Evolutionary conservation across 2,113 vertebrate species (phyloP), one percentile per base, ranked within the genome.

Genomic region (Gobiocypris rarus): DNA sequence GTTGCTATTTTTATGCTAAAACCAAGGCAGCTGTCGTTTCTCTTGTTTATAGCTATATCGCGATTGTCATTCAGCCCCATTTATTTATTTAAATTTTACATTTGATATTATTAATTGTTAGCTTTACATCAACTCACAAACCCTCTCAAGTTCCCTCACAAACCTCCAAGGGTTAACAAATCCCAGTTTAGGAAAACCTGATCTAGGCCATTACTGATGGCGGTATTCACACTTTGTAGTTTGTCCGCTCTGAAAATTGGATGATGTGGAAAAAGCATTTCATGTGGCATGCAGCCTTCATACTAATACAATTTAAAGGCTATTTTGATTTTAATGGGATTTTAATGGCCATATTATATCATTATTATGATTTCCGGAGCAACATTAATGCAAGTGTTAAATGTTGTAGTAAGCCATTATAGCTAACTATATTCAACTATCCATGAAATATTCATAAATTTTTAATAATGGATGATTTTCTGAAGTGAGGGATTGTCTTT

Each of bases 191-290:
- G 34, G 65, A 69, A 41, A 38, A 3, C 9, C 2, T 3, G 1
- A 67, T 67, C 15, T 70, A 70, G 9, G 67, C 19, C 10, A 41
- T 28, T 48, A 50, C 14, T 48, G 13, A 74, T 50, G 14, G 28
- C 7, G 22, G 24, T 6, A 24, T 22, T 45, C n/a, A 22, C 4
- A 43, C 71, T 45, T 71, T 24, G 19, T 45, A 45, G 22, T 45
- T 43, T 74, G 10, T 50, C 14, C 24, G 17, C 6, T 50, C 22
- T 74, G 43, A 6, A 26, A 74, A 7, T 74, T 45, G 17, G 15
- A 67, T 69, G 71, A 74, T 9, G 5, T 74, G 43, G 43, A 74
- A 41, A 73, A n/a, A 71, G 43, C 71, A 48, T 28, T 74, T 69
- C 24, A 48, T 0, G 24, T 28, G 71, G 24, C 41, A 74, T 15